Evolutionary conservation across 2,113 vertebrate genomes (phyloP).

Genomic region (Chaenogobius annularis): DNA sequence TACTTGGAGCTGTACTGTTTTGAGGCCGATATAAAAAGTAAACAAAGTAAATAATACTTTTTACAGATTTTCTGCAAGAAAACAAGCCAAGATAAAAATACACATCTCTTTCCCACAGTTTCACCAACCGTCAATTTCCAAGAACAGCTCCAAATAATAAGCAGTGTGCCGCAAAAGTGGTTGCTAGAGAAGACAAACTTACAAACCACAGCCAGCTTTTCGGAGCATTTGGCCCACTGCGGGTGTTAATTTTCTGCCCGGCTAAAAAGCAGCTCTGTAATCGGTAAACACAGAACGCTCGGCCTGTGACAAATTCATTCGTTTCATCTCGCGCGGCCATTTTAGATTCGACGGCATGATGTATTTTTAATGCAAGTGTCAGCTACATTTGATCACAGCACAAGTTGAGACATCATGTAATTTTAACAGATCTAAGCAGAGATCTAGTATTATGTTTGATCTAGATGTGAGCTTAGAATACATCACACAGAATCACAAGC

Average conservation of each 20-base stretch:
- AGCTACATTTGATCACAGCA: conserved; percentile 11
- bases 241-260: conserved; percentile 50
- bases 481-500: conserved; percentile 48
- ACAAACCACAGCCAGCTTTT: conserved; percentile 49
- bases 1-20: not conserved
- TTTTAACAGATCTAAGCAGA: conserved; percentile 16
- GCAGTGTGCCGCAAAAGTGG: conserved; percentile 40
- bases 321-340: conserved; percentile 39
- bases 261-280: conserved; percentile 55
- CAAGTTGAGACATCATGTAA: conserved; percentile 33
- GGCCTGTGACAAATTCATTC: conserved; percentile 53
- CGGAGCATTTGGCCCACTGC: conserved; percentile 46
- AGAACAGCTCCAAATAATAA: conserved; percentile 38
- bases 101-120: conserved; percentile 10
- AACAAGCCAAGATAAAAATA: not conserved
- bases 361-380: conserved; percentile 40
- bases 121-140: conserved; percentile 5
- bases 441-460: conserved; percentile 49
- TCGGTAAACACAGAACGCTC: conserved; percentile 48
- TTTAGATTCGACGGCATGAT: conserved; percentile 35
- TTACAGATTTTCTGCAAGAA: not conserved
- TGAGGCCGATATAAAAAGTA: not conserved
- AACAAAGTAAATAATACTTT: conserved; percentile 10
- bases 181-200: conserved; percentile 40
- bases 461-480: conserved; percentile 35